A percentile compares a stretch with the other conserved stretches of the same genome.
phyloP scores from a whole-genome alignment of 2,888 invertebrate genomes.

The Eucriotettix oculatus region DNA sequence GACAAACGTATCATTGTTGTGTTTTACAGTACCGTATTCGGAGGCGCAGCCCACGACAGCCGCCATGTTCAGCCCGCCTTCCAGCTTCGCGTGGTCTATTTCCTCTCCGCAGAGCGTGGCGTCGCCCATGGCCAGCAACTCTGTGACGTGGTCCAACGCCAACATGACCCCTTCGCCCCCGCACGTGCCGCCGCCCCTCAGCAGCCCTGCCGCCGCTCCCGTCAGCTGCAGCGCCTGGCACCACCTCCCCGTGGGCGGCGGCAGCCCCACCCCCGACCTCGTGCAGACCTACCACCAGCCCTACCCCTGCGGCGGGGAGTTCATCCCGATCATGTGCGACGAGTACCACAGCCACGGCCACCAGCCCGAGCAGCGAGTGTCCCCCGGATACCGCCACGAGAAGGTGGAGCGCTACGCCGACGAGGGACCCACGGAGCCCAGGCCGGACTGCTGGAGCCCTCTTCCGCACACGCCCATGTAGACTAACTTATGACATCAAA shows the following conservation, averaged over 20 bases:
- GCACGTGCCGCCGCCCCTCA: not conserved
- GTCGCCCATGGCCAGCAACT: not conserved
- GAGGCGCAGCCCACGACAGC: not conserved
- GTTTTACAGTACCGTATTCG: not conserved
- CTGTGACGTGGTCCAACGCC: not conserved
- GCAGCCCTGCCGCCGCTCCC: too few relatives aligned
- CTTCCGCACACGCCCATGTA: not conserved
- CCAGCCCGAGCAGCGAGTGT: not conserved
- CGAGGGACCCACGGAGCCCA: not conserved
- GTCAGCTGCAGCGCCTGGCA: too few relatives aligned
- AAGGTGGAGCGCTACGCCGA: not conserved
- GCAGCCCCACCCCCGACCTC: too few relatives aligned
- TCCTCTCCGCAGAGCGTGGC: not conserved
- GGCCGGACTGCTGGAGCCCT: not conserved
- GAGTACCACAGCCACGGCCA: not conserved
- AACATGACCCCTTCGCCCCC: not conserved
- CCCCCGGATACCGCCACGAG: not conserved
- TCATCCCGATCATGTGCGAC: not conserved
- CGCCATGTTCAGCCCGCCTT: not conserved
- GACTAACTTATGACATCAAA: not conserved
- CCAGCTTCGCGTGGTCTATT: not conserved
- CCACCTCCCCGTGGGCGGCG: too few relatives aligned
- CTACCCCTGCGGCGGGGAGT: not conserved
- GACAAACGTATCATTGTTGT: too few relatives aligned
- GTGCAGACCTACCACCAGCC: not conserved